Conservation (phyloP, 2,113 vertebrate genomes). For the Lagopus muta region DNA sequence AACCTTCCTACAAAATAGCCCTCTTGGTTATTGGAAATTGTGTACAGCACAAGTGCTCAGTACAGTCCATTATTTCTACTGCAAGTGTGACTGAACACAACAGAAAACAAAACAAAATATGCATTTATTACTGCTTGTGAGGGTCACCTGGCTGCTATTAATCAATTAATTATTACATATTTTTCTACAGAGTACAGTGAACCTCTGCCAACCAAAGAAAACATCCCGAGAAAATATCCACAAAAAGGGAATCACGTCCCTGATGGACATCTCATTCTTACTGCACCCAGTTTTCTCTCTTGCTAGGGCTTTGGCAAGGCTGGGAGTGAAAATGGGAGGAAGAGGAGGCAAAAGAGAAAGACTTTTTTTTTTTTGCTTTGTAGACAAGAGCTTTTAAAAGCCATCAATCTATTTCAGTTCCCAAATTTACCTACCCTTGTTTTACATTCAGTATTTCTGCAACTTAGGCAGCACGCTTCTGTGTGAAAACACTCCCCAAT, state of each 20-base stretch:
- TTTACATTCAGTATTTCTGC: not conserved
- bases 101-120: not conserved
- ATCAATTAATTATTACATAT: not conserved
- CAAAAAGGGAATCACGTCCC: not conserved
- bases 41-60: not conserved
- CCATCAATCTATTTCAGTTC: not conserved
- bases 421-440: not conserved
- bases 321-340: not conserved
- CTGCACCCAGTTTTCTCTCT: not conserved
- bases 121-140: not conserved
- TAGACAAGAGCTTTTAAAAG: not conserved
- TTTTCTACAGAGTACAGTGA: not conserved
- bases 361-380: not conserved
- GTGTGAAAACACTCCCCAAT: not conserved
- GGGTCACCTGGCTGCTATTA: not conserved
- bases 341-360: not conserved
- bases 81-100: not conserved
- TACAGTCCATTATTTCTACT: not conserved
- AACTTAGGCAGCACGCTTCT: not conserved
- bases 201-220: not conserved
- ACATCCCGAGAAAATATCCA: not conserved
- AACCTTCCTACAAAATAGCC: not conserved
- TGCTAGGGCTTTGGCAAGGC: not conserved
- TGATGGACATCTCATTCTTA: not conserved
- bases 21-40: not conserved